Conservation (phyloP, 2,888 invertebrate species). For the Lasioglossum zephyrum region DNA sequence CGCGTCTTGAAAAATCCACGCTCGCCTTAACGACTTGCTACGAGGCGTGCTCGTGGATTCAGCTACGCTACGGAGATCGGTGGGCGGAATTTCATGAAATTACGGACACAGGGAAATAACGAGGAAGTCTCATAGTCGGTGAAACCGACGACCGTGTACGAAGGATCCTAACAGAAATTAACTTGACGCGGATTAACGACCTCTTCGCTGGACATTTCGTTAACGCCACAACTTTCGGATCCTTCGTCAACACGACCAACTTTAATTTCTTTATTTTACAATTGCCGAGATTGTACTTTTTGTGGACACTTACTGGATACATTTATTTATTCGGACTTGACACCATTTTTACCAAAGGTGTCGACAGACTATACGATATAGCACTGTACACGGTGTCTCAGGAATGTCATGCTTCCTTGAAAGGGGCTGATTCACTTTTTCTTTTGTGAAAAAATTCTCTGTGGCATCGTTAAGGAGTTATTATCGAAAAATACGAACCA, state of each 20-base stretch:
- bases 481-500: too few relatives aligned
- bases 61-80: background rate
- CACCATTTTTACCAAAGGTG: too few relatives aligned
- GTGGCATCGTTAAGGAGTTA: too few relatives aligned
- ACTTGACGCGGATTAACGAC: background rate
- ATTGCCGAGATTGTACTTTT: background rate
- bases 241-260: background rate
- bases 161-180: background rate
- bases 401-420: too few relatives aligned
- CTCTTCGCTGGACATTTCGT: background rate
- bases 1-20: slow-evolving; percentile 1
- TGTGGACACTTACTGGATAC: background rate
- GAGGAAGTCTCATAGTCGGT: background rate
- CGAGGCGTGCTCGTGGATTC: background rate
- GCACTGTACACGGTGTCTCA: too few relatives aligned
- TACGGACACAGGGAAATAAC: background rate
- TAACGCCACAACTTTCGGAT: background rate
- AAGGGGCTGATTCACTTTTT: too few relatives aligned
- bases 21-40: slow-evolving; percentile 2
- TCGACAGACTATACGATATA: too few relatives aligned
- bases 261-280: background rate
- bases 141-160: background rate
- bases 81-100: background rate
- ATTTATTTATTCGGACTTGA: background rate
- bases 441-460: too few relatives aligned